Evolutionary conservation across 2,113 vertebrate genomes (phyloP).

Genomic region (Ageneiosus marmoratus): DNA sequence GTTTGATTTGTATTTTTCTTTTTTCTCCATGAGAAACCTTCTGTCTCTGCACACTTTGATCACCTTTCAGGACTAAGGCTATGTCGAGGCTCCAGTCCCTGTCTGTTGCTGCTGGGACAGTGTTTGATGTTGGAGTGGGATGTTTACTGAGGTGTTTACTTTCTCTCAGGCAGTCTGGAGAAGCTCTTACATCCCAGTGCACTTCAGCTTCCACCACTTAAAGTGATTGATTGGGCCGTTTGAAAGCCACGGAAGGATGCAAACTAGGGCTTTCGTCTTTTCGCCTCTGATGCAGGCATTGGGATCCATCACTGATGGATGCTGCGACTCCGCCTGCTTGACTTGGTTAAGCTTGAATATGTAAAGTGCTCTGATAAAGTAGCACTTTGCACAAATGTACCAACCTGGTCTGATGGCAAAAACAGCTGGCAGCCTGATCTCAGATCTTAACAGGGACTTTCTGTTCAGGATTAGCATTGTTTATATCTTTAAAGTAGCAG

Average conservation of each 20-base stretch:
- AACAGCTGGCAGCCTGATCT: neutral
- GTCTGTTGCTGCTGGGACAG: conserved; percentile 17
- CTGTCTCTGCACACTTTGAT: conserved; percentile 38
- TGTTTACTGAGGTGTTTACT: conserved; percentile 50
- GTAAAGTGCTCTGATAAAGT: neutral
- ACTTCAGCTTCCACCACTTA: neutral
- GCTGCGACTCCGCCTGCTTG: neutral
- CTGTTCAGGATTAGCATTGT: neutral
- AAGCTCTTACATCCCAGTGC: neutral
- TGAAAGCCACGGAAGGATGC: neutral
- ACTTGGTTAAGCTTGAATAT: neutral
- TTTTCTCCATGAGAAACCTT: conserved; percentile 18
- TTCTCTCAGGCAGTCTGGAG: conserved; percentile 36
- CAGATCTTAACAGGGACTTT: neutral
- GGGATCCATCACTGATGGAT: conserved; percentile 11
- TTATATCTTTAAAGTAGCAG: neutral
- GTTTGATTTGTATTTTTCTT: too few species aligned
- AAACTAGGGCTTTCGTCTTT: neutral
- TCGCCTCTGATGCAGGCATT: neutral
- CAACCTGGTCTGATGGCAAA: neutral
- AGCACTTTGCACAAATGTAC: neutral
- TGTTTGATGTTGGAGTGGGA: conserved; percentile 43
- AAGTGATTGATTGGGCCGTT: conserved; percentile 13
- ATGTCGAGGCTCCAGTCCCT: conserved; percentile 11
- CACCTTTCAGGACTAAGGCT: conserved; percentile 20